Percentiles rank a stretch among this genome's conserved stretches.
These are phyloP conservation scores for Parauchenoglanis punctatus DNA, from an alignment of 2,797 vertebrate species.

Conservation along the genomic window DNA sequence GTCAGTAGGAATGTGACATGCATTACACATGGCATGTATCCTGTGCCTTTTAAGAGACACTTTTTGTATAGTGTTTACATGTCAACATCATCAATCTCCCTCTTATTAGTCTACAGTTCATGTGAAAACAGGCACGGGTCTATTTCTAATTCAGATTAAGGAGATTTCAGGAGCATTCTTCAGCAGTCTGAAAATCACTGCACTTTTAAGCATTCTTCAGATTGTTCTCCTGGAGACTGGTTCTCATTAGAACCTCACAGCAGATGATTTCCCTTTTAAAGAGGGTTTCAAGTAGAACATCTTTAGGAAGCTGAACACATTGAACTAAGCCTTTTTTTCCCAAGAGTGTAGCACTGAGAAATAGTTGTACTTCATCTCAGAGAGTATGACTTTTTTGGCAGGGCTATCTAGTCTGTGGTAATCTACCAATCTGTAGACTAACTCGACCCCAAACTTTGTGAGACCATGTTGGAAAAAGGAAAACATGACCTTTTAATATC, in stretches of 20 bases:
- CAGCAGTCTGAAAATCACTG: not conserved
- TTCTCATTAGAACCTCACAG: constrained; percentile 3
- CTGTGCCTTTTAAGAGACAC: constrained; percentile 1
- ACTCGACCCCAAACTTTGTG: too few relatives aligned
- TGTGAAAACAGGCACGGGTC: not conserved
- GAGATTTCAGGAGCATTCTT: not conserved
- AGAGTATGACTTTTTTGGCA: not conserved
- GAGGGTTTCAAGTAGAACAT: not conserved
- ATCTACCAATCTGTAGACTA: not conserved
- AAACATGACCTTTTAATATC: not conserved
- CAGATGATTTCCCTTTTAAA: not conserved
- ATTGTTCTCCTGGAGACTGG: not conserved
- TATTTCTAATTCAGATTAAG: not conserved
- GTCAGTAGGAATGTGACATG: constrained; percentile 35
- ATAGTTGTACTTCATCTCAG: not conserved
- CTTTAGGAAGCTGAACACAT: not conserved
- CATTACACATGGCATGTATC: constrained; percentile 3
- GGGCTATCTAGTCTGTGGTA: not conserved
- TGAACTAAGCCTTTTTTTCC: not conserved
- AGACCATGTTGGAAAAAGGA: not conserved
- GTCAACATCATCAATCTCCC: not conserved
- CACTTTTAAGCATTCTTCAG: not conserved
- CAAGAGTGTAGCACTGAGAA: not conserved
- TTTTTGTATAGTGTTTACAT: constrained; percentile 15
- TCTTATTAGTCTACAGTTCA: constrained; percentile 13